These are phyloP conservation scores for Pampus argenteus DNA, from an alignment of 2,797 vertebrate species.

Conservation along the genomic window DNA sequence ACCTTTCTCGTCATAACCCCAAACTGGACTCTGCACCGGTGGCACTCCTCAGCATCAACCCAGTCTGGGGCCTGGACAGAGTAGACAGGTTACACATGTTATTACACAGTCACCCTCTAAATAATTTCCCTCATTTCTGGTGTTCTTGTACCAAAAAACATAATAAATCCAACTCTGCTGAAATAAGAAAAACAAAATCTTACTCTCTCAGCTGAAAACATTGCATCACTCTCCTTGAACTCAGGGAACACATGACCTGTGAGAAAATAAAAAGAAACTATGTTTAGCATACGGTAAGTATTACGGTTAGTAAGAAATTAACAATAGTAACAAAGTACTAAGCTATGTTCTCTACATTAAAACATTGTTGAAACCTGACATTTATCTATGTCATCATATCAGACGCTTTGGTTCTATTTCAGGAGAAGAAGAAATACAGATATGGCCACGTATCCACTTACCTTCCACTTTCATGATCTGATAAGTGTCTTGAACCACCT, in stretches of 20 bases:
- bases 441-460: constrained; percentile 64
- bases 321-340: neutral
- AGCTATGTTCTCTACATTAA: no score
- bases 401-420: neutral
- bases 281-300: neutral
- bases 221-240: constrained; percentile 98
- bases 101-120: neutral
- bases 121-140: neutral
- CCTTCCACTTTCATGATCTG: constrained; percentile 99
- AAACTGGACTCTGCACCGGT: constrained; percentile 97
- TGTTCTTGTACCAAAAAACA: neutral
- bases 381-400: neutral
- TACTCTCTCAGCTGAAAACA: constrained; percentile 97
- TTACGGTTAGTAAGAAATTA: neutral
- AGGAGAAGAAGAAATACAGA: neutral
- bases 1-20: constrained; percentile 98
- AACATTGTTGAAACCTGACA: neutral
- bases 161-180: neutral
- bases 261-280: neutral
- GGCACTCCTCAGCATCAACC: constrained; percentile 99
- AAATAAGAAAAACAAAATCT: constrained; percentile 64
- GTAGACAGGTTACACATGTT: constrained; percentile 4
- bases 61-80: constrained; percentile 93
- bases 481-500: constrained; percentile 98
- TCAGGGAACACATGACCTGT: constrained; percentile 96